A percentile compares a stretch with the other conserved stretches of the same genome.
Evolutionary conservation across 1,140 invertebrate genomes (phyloP).

Genomic region (Thaumetopoea pityocampa): DNA sequence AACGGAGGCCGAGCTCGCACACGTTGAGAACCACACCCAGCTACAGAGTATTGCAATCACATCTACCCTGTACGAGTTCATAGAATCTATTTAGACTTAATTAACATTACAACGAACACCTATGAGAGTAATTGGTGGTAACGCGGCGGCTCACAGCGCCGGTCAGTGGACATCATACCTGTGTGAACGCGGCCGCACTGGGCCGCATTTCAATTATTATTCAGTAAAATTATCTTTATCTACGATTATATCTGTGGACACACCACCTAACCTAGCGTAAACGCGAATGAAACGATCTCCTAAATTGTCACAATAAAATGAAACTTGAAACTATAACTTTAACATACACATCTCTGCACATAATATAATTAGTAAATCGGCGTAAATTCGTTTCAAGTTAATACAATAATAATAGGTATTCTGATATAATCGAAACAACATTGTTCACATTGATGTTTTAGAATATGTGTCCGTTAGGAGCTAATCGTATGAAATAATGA

Average conservation of each 20-base stretch:
- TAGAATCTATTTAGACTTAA: slow-evolving; percentile 65
- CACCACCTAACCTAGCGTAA: slow-evolving; percentile 70
- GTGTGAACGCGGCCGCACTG: slow-evolving; percentile 28
- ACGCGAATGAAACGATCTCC: slow-evolving; percentile 59
- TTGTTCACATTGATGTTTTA: slow-evolving; percentile 72
- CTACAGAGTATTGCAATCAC: slow-evolving; percentile 65
- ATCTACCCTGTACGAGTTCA: slow-evolving; percentile 72
- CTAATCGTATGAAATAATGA: slow-evolving; percentile 57
- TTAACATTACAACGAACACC: slow-evolving; percentile 62
- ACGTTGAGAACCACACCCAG: slow-evolving; percentile 46
- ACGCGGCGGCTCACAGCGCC: slow-evolving; percentile 30
- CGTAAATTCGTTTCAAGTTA: slow-evolving; percentile 68
- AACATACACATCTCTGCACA: slow-evolving; percentile 37
- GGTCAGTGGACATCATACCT: slow-evolving; percentile 36
- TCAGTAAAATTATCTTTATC: slow-evolving; percentile 55
- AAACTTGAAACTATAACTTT: slow-evolving; percentile 62
- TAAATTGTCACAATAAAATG: slow-evolving; percentile 68
- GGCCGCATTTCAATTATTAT: slow-evolving; percentile 29
- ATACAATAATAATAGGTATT: slow-evolving; percentile 66
- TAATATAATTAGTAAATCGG: slow-evolving; percentile 31
- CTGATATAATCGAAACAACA: slow-evolving; percentile 70
- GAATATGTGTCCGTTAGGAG: slow-evolving; percentile 68
- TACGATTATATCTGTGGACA: slow-evolving; percentile 56
- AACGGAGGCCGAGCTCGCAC: slow-evolving; percentile 23
- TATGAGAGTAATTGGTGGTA: slow-evolving; percentile 53